Percentiles rank a stretch among this genome's conserved stretches.
Evolutionary conservation across 2,797 vertebrate genomes (phyloP).

Genomic region (Trematomus bernacchii): DNA sequence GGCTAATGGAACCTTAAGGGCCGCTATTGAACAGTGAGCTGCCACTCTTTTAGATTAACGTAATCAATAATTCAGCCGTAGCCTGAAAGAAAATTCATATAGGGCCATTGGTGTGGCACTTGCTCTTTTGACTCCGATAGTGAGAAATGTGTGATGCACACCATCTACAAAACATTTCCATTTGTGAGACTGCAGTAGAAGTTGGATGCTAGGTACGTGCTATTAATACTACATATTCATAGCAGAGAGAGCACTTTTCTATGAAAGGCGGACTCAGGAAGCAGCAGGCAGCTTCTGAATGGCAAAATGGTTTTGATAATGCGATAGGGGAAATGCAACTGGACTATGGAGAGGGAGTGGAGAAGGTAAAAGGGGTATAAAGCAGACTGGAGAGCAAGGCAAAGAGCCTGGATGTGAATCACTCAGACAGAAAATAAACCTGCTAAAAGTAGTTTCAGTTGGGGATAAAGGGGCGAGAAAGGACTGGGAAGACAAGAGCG

Average conservation of each 20-base stretch:
- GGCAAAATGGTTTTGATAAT: slow-evolving; percentile 64
- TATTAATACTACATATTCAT: slow-evolving; percentile 66
- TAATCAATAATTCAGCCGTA: slow-evolving; percentile 71
- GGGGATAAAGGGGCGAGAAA: slow-evolving; percentile 32
- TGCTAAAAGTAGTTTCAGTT: slow-evolving; percentile 43
- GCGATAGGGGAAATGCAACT: slow-evolving; percentile 40
- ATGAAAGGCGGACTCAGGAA: slow-evolving; percentile 49
- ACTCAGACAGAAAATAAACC: slow-evolving; percentile 33
- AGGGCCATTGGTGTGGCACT: slow-evolving; percentile 38
- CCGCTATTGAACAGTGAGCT: slow-evolving; percentile 67
- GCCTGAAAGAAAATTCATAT: slow-evolving; percentile 45
- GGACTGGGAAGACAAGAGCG: slow-evolving; percentile 4
- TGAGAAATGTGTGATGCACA: slow-evolving; percentile 58
- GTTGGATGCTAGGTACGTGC: slow-evolving; percentile 48
- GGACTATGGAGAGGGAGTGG: slow-evolving; percentile 41
- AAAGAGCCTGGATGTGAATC: slow-evolving; percentile 36
- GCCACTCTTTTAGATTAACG: slow-evolving; percentile 58
- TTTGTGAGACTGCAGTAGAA: slow-evolving; percentile 53
- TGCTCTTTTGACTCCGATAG: slow-evolving; percentile 42
- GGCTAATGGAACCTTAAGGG: slow-evolving; percentile 71
- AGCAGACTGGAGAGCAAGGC: slow-evolving; percentile 30
- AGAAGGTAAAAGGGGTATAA: slow-evolving; percentile 29
- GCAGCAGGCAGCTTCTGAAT: slow-evolving; percentile 44
- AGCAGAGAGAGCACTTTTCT: slow-evolving; percentile 56
- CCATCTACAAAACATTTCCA: slow-evolving; percentile 65